Conservation (phyloP, 2,113 vertebrate species). For the Parotia lawesii region DNA sequence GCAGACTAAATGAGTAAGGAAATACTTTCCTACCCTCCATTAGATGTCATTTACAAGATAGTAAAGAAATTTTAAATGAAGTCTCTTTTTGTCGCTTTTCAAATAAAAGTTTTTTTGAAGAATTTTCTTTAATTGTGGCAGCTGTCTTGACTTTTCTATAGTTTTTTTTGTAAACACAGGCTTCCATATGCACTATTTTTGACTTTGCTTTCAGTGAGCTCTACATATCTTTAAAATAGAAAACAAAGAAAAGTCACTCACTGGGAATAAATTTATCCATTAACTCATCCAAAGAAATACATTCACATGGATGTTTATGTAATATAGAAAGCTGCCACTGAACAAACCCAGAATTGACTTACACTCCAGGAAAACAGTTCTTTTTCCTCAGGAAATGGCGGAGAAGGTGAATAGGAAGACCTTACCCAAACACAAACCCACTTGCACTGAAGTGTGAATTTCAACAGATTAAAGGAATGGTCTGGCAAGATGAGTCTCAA, state of each 20-base stretch:
- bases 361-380: not conserved
- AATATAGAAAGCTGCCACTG: not conserved
- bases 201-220: not conserved
- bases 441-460: constrained; percentile 34
- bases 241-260: not conserved
- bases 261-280: not conserved
- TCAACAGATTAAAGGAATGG: constrained; percentile 27
- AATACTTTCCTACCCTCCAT: not conserved
- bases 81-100: not conserved
- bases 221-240: not conserved
- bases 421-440: constrained; percentile 15
- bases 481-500: not conserved
- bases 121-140: not conserved
- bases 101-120: not conserved
- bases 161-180: not conserved
- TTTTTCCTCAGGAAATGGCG: constrained; percentile 43
- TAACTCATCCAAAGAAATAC: not conserved
- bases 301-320: not conserved
- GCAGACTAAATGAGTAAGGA: not conserved
- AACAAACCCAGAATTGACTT: not conserved
- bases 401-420: constrained; percentile 57
- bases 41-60: not conserved
- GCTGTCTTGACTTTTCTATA: not conserved
- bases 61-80: not conserved
- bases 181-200: not conserved